phyloP scores from a whole-genome alignment of 2,888 invertebrate species.

The Biston stratarius region DNA sequence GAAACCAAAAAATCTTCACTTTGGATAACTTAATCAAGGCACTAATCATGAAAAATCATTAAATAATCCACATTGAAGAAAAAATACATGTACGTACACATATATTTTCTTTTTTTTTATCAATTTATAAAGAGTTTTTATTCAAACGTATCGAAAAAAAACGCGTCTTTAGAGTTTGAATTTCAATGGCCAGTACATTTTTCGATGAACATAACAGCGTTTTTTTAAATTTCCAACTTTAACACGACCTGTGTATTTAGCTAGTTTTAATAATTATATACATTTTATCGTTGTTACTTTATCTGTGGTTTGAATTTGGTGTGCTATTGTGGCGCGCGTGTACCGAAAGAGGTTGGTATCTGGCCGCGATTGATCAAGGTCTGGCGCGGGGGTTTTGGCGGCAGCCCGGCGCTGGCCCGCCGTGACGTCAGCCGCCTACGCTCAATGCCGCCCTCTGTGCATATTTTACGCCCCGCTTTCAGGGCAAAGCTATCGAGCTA shows the following conservation, averaged over 20 bases:
- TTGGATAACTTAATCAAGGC: background rate
- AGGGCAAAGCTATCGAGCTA: constrained; percentile 62
- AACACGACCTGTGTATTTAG: background rate
- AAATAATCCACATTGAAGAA: background rate
- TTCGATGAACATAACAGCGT: background rate
- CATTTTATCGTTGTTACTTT: background rate
- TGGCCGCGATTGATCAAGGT: constrained; percentile 69
- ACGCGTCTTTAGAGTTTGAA: background rate
- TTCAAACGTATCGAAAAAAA: too few species aligned
- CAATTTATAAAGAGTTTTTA: too few species aligned
- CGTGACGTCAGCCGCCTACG: constrained; percentile 72
- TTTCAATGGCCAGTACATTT: background rate
- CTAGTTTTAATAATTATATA: background rate
- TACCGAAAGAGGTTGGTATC: constrained; percentile 51
- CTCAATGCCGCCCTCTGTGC: constrained; percentile 63
- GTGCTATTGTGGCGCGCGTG: constrained; percentile 34
- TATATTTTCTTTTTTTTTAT: too few species aligned
- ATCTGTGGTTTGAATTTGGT: constrained; percentile 15
- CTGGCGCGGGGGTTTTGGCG: constrained; percentile 67
- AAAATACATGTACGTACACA: background rate
- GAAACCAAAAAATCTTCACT: constrained; percentile 8
- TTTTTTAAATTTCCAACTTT: too few species aligned
- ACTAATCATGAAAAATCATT: background rate
- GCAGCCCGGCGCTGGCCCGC: constrained; percentile 72
- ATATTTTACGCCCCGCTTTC: constrained; percentile 76